Percentiles rank a stretch among this genome's conserved stretches.
phyloP scores from a whole-genome alignment of 2,888 invertebrate species.

The Epiblema foenella region DNA sequence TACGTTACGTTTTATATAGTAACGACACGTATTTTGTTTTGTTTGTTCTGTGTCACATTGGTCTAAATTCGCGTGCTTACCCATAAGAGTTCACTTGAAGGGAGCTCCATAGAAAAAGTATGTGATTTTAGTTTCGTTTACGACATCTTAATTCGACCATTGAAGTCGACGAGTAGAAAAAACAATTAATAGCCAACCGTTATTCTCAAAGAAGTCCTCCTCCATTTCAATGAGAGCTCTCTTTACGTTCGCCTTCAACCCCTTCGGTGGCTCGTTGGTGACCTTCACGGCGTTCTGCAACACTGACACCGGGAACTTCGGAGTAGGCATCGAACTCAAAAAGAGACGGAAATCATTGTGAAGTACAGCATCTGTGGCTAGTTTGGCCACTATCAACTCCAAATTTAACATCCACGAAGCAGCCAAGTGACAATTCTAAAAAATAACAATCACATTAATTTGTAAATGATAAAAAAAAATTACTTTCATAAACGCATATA shows the following conservation, averaged over 20 bases:
- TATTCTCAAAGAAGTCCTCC: conserved; percentile 91
- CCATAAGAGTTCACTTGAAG: too few relatives aligned
- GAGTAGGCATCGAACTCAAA: conserved; percentile 95
- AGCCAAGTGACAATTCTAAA: conserved; percentile 96
- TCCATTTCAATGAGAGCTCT: conserved; percentile 92
- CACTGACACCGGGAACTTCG: conserved; percentile 94
- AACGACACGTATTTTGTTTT: too few relatives aligned
- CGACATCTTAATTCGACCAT: too few relatives aligned
- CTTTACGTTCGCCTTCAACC: conserved; percentile 94
- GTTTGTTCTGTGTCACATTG: too few relatives aligned
- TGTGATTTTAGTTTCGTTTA: too few relatives aligned
- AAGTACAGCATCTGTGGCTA: conserved; percentile 87
- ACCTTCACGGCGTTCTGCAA: conserved; percentile 97
- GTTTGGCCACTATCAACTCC: conserved; percentile 90
- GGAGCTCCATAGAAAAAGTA: too few relatives aligned
- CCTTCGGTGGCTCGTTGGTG: conserved; percentile 97
- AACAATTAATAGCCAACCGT: conserved; percentile 78
- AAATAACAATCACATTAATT: not conserved
- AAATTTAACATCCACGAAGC: conserved; percentile 96
- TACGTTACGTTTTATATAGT: too few relatives aligned
- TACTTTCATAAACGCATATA: not conserved
- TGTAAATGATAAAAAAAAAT: too few relatives aligned
- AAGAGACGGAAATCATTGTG: conserved; percentile 92
- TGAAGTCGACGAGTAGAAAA: too few relatives aligned
- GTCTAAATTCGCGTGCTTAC: too few relatives aligned